These are phyloP conservation scores for Pseudomyrmex dendroicus DNA, from an alignment of 1,140 invertebrate genomes.

Conservation along the genomic window DNA sequence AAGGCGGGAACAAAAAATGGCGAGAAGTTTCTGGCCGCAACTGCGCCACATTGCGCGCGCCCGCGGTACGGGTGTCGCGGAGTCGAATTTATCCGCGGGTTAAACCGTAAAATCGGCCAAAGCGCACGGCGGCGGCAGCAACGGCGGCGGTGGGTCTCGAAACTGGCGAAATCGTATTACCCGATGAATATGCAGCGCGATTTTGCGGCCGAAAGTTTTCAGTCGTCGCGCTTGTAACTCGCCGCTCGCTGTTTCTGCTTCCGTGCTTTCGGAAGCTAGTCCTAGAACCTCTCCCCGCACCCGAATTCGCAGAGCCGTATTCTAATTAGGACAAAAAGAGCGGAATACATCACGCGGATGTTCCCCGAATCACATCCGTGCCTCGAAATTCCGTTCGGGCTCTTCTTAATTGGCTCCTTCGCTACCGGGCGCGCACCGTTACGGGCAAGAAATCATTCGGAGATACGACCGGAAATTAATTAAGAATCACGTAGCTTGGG, in stretches of 20 bases:
- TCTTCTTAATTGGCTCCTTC: conserved; percentile 61
- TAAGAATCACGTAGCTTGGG: conserved; percentile 45
- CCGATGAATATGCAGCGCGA: conserved; percentile 78
- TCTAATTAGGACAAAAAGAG: conserved; percentile 75
- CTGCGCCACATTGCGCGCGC: conserved; percentile 17
- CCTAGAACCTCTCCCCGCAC: too few relatives aligned
- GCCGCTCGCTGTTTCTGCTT: conserved; percentile 38
- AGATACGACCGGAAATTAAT: conserved; percentile 55
- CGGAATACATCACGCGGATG: conserved; percentile 40
- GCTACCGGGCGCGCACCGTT: neutral
- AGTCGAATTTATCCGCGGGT: conserved; percentile 70
- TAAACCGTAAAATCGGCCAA: conserved; percentile 62
- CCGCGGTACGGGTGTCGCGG: conserved; percentile 29
- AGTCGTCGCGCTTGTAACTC: conserved; percentile 61
- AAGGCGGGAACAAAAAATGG: conserved; percentile 45
- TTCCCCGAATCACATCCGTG: conserved; percentile 62
- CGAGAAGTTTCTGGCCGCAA: conserved; percentile 21
- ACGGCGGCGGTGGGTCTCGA: conserved; percentile 37
- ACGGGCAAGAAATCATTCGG: conserved; percentile 56
- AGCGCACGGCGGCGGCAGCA: too few relatives aligned
- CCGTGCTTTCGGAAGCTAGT: neutral
- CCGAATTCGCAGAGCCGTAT: conserved; percentile 62
- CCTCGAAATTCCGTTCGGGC: conserved; percentile 52
- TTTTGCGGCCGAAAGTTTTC: conserved; percentile 76
- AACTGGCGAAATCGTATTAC: conserved; percentile 73